Percentiles rank a stretch among this genome's conserved stretches.
phyloP scores from a whole-genome alignment of 2,888 invertebrate species.

The Resseliella maxima region DNA sequence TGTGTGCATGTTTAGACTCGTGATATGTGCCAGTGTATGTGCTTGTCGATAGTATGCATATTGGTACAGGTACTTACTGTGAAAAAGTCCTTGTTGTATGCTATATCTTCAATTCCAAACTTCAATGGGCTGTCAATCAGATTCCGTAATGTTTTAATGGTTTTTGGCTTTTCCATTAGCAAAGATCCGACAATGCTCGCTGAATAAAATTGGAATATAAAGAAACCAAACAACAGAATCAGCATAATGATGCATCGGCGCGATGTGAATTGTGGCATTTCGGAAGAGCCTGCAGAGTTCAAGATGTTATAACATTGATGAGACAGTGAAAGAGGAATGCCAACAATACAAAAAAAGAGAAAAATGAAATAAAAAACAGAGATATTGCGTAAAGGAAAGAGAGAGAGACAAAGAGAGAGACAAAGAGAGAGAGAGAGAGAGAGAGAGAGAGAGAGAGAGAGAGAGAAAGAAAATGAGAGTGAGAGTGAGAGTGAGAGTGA shows the following conservation, averaged over 20 bases:
- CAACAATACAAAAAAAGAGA: background rate
- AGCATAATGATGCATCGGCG: conserved; percentile 70
- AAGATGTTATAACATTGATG: background rate
- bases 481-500: background rate
- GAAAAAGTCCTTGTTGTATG: conserved; percentile 75
- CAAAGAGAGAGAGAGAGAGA: too few relatives aligned
- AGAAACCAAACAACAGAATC: conserved; percentile 71
- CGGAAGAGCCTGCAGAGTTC: conserved; percentile 65
- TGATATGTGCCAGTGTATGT: background rate
- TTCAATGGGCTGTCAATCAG: conserved; percentile 72
- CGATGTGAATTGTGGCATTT: conserved; percentile 68
- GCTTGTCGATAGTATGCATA: background rate
- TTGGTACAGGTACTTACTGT: conserved; percentile 67
- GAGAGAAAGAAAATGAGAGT: background rate
- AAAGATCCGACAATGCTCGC: conserved; percentile 76
- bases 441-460: background rate
- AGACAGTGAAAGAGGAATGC: too few relatives aligned
- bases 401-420: too few relatives aligned
- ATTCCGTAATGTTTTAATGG: conserved; percentile 72
- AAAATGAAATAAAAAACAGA: too few relatives aligned
- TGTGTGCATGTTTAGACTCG: background rate
- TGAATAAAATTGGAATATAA: conserved; percentile 77
- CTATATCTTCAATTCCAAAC: conserved; percentile 74
- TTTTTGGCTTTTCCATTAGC: conserved; percentile 72
- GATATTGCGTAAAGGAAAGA: too few relatives aligned